A percentile compares a stretch with the other conserved stretches of the same genome.
Evolutionary conservation across 1,140 invertebrate genomes (phyloP).

Genomic region (Odontomachus brunneus): DNA sequence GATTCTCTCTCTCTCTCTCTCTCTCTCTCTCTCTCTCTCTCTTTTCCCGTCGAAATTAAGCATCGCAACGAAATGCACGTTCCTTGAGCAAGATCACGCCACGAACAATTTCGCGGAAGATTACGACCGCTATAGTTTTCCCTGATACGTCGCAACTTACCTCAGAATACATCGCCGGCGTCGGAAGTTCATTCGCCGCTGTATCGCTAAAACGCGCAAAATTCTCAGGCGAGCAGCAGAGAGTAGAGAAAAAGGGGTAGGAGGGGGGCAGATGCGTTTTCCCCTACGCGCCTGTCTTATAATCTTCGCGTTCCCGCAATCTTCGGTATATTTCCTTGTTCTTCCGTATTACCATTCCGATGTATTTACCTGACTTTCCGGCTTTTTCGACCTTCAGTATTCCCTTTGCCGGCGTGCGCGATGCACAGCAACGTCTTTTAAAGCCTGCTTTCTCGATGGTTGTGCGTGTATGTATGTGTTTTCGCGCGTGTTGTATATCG

Average conservation of each 20-base stretch:
- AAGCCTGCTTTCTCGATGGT: background rate
- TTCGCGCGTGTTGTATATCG: background rate
- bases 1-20: no score
- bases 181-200: conserved; percentile 18
- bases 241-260: background rate
- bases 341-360: conserved; percentile 16
- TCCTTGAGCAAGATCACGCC: background rate
- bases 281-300: no score
- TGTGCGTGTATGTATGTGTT: background rate
- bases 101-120: conserved; percentile 27
- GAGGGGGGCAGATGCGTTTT: background rate
- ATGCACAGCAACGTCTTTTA: background rate
- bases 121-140: conserved; percentile 20
- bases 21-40: no score
- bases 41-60: conserved; percentile 30
- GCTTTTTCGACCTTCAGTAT: conserved; percentile 14
- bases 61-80: conserved; percentile 3
- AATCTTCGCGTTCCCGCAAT: background rate
- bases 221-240: background rate
- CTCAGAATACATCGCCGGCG: background rate
- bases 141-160: conserved; percentile 24
- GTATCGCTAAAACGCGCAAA: background rate
- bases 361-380: background rate
- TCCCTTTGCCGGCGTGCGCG: background rate
- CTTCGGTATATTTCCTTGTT: background rate